Percentiles rank a stretch among this genome's conserved stretches.
Evolutionary conservation across 2,797 vertebrate genomes (phyloP).

Genomic region (Etheostoma nigrum): DNA sequence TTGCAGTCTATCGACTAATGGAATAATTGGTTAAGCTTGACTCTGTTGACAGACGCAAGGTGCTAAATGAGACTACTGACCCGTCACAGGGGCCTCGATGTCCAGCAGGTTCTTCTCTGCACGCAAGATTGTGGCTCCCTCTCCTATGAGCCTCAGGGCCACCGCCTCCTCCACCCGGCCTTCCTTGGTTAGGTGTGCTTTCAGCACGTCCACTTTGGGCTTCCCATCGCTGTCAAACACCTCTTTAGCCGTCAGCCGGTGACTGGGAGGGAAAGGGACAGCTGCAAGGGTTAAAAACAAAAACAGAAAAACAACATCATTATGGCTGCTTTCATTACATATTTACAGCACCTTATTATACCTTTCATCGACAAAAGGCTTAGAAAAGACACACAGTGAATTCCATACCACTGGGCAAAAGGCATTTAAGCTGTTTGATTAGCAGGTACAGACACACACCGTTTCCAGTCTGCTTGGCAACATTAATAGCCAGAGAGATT

Average conservation of each 20-base stretch:
- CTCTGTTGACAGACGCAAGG: not conserved
- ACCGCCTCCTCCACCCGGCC: slow-evolving; percentile 96
- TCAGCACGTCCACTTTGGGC: slow-evolving; percentile 97
- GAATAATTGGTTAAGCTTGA: not conserved
- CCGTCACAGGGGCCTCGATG: slow-evolving; percentile 98
- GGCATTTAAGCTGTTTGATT: slow-evolving; percentile 68
- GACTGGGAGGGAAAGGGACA: slow-evolving; percentile 97
- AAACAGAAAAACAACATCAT: slow-evolving; percentile 4
- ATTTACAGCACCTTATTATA: slow-evolving; percentile 43
- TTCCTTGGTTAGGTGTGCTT: slow-evolving; percentile 98
- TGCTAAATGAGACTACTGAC: slow-evolving; percentile 69
- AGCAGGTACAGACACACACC: slow-evolving; percentile 58
- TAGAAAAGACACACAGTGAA: slow-evolving; percentile 44
- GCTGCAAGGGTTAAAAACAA: slow-evolving; percentile 79
- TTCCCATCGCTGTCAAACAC: slow-evolving; percentile 98
- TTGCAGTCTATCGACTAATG: not conserved
- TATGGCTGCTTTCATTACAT: slow-evolving; percentile 24
- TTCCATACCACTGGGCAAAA: slow-evolving; percentile 53
- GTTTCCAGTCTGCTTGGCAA: slow-evolving; percentile 53
- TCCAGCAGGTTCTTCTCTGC: slow-evolving; percentile 97
- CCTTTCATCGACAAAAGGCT: slow-evolving; percentile 50
- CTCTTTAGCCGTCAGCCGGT: slow-evolving; percentile 97
- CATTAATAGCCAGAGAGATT: slow-evolving; percentile 35
- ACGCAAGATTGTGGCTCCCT: slow-evolving; percentile 94
- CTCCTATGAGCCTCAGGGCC: slow-evolving; percentile 94